Evolutionary conservation across 2,113 vertebrate species (phyloP), one percentile per base, ranked within the genome.

Genomic region (Grantiella picta): DNA sequence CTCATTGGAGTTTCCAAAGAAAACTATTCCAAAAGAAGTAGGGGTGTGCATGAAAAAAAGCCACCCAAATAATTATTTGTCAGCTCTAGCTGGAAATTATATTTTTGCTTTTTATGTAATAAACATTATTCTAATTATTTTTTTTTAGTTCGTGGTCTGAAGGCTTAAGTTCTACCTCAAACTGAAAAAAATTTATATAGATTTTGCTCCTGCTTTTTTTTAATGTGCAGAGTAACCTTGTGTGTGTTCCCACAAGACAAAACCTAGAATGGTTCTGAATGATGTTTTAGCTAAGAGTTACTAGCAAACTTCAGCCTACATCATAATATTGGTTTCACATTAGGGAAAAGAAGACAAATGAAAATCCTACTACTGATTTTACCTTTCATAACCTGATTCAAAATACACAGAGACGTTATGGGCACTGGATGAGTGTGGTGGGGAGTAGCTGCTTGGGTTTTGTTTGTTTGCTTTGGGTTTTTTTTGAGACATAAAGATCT

Each of bases 361-460:
- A 77, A 54, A 42, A 29, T 49, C 6, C 33, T 57, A 21, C 24
- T 80, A 27, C 4, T 40, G 13, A 75, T 44, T 56, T 57, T n/a
- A 50, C 5, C 6, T 63, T 68, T 73, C 54, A 50, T 42, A 68
- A 24, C 11, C 9, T 28, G 17, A 76, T 40, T 52, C 44, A 49
- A 59, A 61, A 53, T 33, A 42, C 11, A 25, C 7, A 20, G 21
- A 81, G 17, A 81, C 14, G 12, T n/a, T 42, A 53, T 7, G 69
- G 15, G 9, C 20, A 63, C 10, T 12, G 42, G 19, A 44, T 33
- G 18, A 57, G 40, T 23, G 19, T 27, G 7, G 5, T 3, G 5
- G 5, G 8, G 6, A 2, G 1, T 28, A 28, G 3, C 5, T 47
- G 3, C 8, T 50, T 50, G 3, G 2, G 4, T 20, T 64, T 45